Evolutionary conservation across 2,797 vertebrate genomes (phyloP).

Genomic region (Gambelia wislizenii): DNA sequence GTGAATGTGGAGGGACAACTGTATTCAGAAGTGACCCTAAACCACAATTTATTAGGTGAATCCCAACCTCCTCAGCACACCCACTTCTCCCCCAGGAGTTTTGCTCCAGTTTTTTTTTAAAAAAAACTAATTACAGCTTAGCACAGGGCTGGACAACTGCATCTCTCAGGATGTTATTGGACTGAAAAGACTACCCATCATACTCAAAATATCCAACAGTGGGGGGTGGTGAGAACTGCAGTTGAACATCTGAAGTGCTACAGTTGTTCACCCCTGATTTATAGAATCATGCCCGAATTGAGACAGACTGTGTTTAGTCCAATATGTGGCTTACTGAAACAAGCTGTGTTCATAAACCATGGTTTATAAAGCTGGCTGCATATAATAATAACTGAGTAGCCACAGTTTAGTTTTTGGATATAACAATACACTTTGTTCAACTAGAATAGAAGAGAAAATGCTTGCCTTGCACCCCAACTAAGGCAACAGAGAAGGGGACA

Average conservation of each 20-base stretch:
- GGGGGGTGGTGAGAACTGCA: background rate
- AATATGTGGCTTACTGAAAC: background rate
- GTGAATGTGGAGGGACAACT: no score
- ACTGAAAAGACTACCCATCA: background rate
- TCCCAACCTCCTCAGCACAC: background rate
- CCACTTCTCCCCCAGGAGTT: background rate
- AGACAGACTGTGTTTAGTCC: background rate
- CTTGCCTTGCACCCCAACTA: background rate
- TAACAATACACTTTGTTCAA: background rate
- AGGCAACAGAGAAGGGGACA: background rate
- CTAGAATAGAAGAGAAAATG: background rate
- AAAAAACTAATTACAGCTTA: background rate
- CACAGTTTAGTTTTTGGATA: background rate
- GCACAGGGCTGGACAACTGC: background rate
- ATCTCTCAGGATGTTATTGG: background rate
- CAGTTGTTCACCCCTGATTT: background rate
- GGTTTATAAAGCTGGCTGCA: background rate
- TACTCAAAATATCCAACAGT: background rate
- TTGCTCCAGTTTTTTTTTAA: background rate
- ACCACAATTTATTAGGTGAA: background rate
- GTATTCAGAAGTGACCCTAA: background rate
- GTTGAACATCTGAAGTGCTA: background rate
- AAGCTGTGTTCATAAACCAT: background rate
- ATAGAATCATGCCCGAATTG: background rate
- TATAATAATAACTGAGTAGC: background rate